A percentile compares a stretch with the other conserved stretches of the same genome.
Conservation (phyloP, 2,113 vertebrate genomes). For the Heterotis niloticus region DNA sequence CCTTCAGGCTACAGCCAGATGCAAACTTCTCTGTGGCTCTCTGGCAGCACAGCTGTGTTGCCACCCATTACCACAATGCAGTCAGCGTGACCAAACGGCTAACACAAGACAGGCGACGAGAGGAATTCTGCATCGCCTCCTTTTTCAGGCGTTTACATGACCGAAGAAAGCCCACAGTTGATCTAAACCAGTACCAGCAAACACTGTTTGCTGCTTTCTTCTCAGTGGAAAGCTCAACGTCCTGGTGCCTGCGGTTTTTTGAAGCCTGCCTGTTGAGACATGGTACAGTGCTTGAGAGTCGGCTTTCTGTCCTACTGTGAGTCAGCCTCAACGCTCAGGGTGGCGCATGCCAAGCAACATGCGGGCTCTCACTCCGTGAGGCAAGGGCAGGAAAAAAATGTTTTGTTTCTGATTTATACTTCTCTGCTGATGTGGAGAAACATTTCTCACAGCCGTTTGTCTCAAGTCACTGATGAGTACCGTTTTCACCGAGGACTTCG, state of each 20-base stretch:
- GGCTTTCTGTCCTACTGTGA: neutral
- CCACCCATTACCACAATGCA: neutral
- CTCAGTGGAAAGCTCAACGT: too few species aligned
- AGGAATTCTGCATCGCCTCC: neutral
- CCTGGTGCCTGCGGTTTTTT: neutral
- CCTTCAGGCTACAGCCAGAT: slow-evolving; percentile 74
- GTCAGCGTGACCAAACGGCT: neutral
- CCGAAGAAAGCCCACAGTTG: too few species aligned
- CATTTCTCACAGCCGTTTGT: neutral
- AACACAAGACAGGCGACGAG: neutral
- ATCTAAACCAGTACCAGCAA: neutral
- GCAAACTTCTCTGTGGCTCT: slow-evolving; percentile 61
- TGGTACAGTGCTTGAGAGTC: neutral
- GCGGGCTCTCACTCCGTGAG: neutral
- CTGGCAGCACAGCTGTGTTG: neutral
- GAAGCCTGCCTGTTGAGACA: neutral
- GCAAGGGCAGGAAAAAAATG: neutral
- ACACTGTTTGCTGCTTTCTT: neutral
- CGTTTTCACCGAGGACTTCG: neutral
- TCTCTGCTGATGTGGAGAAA: neutral
- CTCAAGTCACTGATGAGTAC: neutral
- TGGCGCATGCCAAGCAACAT: neutral
- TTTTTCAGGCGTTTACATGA: neutral
- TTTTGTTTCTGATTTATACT: neutral
- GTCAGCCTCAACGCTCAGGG: neutral